These are phyloP conservation scores for Adelosebastes latens DNA, from an alignment of 2,797 vertebrate genomes.

Conservation along the genomic window DNA sequence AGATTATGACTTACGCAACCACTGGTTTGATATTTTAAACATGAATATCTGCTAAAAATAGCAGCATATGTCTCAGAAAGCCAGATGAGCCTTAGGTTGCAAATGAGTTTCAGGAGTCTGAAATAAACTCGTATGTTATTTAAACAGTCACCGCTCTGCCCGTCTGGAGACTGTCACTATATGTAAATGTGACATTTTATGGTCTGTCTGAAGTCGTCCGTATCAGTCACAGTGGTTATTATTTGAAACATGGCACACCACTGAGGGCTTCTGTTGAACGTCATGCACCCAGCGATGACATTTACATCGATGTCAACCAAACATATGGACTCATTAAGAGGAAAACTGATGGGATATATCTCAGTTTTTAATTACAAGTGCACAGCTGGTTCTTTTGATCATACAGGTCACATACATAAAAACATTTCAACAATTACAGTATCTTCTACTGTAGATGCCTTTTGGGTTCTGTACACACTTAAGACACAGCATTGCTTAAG, in stretches of 20 bases:
- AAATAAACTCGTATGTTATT: neutral
- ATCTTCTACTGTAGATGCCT: conserved; percentile 18
- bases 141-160: neutral
- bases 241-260: neutral
- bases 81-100: neutral
- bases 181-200: conserved; percentile 55
- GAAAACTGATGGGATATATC: conserved; percentile 13
- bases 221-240: neutral
- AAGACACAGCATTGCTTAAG: conserved; percentile 59
- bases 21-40: neutral
- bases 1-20: no score
- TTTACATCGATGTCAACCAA: neutral
- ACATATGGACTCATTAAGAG: neutral
- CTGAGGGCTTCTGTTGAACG: neutral
- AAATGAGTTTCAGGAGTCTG: neutral
- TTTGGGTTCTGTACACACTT: conserved; percentile 42
- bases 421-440: conserved; percentile 51
- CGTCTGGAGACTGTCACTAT: neutral
- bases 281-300: neutral
- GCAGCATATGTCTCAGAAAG: neutral
- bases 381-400: conserved; percentile 54
- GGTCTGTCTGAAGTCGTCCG: neutral
- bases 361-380: conserved; percentile 72
- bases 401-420: conserved; percentile 45
- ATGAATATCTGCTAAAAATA: neutral